A percentile compares a stretch with the other conserved stretches of the same genome.
These are phyloP conservation scores for Apotomis capreana DNA, from an alignment of 2,888 invertebrate species.

Conservation along the genomic window DNA sequence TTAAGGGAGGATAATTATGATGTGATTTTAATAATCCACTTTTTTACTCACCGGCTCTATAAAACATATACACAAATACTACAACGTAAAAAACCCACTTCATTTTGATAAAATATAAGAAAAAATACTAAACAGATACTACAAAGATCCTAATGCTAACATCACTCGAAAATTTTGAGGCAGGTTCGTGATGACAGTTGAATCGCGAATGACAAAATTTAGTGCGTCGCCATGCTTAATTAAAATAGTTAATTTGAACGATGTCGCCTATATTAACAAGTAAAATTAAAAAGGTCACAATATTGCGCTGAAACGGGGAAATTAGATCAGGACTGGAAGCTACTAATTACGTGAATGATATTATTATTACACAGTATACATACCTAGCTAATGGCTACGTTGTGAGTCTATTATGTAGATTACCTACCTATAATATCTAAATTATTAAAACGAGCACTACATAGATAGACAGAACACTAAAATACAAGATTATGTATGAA, in stretches of 20 bases:
- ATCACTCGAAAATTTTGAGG: conserved; percentile 17
- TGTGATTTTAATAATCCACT: too few relatives aligned
- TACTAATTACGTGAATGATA: conserved; percentile 16
- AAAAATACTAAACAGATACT: background rate
- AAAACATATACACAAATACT: conserved; percentile 65
- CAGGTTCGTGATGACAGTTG: conserved; percentile 15
- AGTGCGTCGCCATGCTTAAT: conserved; percentile 19
- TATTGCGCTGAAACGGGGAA: conserved; percentile 31
- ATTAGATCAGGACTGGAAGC: conserved; percentile 34
- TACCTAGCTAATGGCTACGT: background rate
- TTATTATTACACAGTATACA: background rate
- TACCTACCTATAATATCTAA: too few relatives aligned
- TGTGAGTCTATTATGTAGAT: too few relatives aligned
- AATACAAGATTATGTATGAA: too few relatives aligned
- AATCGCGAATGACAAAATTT: conserved; percentile 21
- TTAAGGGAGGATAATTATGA: too few relatives aligned
- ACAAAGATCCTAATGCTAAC: background rate
- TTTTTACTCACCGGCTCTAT: conserved; percentile 63
- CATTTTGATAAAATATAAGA: conserved; percentile 53
- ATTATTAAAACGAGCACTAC: too few relatives aligned
- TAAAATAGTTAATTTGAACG: conserved; percentile 42
- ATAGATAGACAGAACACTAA: too few relatives aligned
- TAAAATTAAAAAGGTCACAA: conserved; percentile 50
- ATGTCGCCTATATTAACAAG: conserved; percentile 43
- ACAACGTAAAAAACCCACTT: conserved; percentile 69